Conservation (phyloP, 2,888 invertebrate species). For the Horisme vitalbata region DNA sequence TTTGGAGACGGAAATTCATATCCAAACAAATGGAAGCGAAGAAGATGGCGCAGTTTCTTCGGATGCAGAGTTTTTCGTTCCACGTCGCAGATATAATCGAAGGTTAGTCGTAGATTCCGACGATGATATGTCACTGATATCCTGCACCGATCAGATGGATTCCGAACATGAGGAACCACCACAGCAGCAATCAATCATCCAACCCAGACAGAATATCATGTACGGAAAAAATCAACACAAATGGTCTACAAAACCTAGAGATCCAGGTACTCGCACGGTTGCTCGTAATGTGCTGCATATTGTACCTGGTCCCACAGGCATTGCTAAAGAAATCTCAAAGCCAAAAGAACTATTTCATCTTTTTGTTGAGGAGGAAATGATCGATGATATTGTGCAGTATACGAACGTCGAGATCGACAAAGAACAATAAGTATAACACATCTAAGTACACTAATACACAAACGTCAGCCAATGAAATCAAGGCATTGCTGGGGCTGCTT, state of each 20-base stretch:
- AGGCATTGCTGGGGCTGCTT: no score
- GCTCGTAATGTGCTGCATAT: conserved; percentile 5
- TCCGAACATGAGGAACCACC: no score
- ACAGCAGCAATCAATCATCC: no score
- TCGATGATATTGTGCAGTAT: conserved; percentile 1
- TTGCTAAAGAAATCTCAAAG: conserved; percentile 4
- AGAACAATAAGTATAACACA: neutral
- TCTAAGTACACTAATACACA: neutral
- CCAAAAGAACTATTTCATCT: conserved; percentile 14
- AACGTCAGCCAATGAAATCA: neutral
- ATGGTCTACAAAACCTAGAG: conserved; percentile 19
- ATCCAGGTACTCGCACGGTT: conserved; percentile 9
- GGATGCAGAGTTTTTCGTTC: neutral
- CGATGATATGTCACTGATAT: neutral
- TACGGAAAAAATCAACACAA: conserved; percentile 18
- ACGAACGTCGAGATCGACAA: neutral
- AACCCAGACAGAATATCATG: neutral
- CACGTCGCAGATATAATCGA: neutral
- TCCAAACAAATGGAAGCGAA: neutral
- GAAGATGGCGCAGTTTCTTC: neutral
- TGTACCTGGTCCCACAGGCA: conserved; percentile 1
- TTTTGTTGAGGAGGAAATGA: conserved; percentile 12
- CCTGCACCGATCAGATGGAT: neutral
- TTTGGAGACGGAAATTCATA: conserved; percentile 9
- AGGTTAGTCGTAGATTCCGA: neutral